A percentile compares a stretch with the other conserved stretches of the same genome.
Conservation (phyloP, 2,888 invertebrate species). For the Schizaphis graminum region DNA sequence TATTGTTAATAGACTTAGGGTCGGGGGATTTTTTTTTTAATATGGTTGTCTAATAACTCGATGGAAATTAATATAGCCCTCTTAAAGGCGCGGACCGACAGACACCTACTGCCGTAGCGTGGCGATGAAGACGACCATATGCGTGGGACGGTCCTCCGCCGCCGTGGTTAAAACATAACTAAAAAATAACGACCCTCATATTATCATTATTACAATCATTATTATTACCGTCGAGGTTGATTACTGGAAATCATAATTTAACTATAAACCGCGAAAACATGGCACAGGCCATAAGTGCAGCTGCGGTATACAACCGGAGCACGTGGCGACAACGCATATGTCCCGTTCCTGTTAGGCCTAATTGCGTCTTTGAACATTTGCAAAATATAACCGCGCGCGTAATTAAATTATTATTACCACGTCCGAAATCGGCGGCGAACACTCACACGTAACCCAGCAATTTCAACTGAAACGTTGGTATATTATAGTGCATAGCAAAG, state of each 20-base stretch:
- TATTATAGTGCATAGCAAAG: not conserved
- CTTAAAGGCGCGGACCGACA: not conserved
- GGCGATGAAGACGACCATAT: not conserved
- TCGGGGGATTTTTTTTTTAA: slow-evolving; percentile 43
- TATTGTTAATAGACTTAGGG: slow-evolving; percentile 41
- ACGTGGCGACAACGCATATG: not conserved
- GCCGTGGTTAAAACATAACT: slow-evolving; percentile 30
- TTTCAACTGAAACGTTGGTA: not conserved
- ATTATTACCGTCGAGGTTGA: slow-evolving; percentile 24
- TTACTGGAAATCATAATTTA: slow-evolving; percentile 23
- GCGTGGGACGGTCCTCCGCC: slow-evolving; percentile 11
- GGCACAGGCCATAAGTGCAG: not conserved
- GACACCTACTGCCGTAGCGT: slow-evolving; percentile 26
- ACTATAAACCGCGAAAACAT: not conserved
- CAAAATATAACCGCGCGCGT: slow-evolving; percentile 11
- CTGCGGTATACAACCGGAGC: not conserved
- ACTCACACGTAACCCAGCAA: not conserved
- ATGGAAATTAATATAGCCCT: slow-evolving; percentile 27
- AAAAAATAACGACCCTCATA: slow-evolving; percentile 34
- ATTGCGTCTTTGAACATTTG: slow-evolving; percentile 39
- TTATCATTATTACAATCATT: slow-evolving; percentile 2
- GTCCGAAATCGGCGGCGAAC: not conserved
- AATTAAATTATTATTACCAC: not conserved
- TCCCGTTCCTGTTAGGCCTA: not conserved
- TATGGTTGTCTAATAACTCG: slow-evolving; percentile 12